Conservation (phyloP, 2,797 vertebrate genomes). For the Labeo calbasu region DNA sequence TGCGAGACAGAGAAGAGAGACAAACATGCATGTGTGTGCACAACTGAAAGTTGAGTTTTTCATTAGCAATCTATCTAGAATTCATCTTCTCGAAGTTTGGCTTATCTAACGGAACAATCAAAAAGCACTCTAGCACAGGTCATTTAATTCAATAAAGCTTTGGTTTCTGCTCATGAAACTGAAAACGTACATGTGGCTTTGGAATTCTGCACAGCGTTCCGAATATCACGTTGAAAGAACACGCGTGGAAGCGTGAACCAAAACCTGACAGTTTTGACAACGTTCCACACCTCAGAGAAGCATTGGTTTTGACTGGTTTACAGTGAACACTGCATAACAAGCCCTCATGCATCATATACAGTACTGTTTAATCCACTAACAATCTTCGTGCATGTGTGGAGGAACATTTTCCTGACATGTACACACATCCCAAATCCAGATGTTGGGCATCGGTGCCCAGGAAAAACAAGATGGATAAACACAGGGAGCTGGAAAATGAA, state of each 20-base stretch:
- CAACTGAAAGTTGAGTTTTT: slow-evolving; percentile 12
- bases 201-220: slow-evolving; percentile 23
- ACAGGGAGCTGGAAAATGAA: slow-evolving; percentile 70
- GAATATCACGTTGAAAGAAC: slow-evolving; percentile 25
- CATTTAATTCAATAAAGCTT: slow-evolving; percentile 41
- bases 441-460: slow-evolving; percentile 77
- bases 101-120: slow-evolving; percentile 25
- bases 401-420: slow-evolving; percentile 52
- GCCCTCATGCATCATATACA: slow-evolving; percentile 22
- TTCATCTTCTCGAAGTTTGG: neutral
- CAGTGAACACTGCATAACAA: neutral
- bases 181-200: slow-evolving; percentile 46
- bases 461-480: slow-evolving; percentile 73
- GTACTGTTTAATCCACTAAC: slow-evolving; percentile 62
- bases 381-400: slow-evolving; percentile 60
- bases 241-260: slow-evolving; percentile 15
- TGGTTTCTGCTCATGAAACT: slow-evolving; percentile 37
- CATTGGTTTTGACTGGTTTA: slow-evolving; percentile 16
- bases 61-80: slow-evolving; percentile 4
- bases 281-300: slow-evolving; percentile 22
- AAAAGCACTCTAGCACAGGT: slow-evolving; percentile 4
- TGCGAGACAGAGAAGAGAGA: neutral
- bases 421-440: slow-evolving; percentile 71
- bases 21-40: neutral
- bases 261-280: slow-evolving; percentile 33